Evolutionary conservation across 2,797 vertebrate genomes (phyloP).

Genomic region (Morus bassanus): DNA sequence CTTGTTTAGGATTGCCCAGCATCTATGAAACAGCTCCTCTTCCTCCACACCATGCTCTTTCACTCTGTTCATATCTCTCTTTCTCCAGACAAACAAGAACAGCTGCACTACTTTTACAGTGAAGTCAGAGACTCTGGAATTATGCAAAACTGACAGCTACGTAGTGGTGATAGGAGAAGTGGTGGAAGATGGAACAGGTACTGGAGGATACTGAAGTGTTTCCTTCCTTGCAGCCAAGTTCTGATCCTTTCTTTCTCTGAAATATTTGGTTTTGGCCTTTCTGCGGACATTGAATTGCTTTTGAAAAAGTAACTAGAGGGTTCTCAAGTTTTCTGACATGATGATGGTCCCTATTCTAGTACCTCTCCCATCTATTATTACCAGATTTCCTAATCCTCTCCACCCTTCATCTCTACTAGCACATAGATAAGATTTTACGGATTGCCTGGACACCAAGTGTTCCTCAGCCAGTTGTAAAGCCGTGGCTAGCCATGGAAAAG

Average conservation of each 20-base stretch:
- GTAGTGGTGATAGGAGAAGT: neutral
- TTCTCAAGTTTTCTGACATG: neutral
- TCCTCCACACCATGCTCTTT: neutral
- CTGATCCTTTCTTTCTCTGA: neutral
- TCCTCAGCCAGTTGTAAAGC: neutral
- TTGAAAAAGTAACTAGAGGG: neutral
- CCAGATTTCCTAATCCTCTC: neutral
- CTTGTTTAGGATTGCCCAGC: neutral
- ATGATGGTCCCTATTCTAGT: neutral
- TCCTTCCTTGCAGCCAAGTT: neutral
- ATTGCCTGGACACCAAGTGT: neutral
- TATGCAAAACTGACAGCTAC: fast-evolving
- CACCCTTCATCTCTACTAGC: neutral
- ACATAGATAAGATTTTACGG: neutral
- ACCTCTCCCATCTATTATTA: neutral
- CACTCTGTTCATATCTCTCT: neutral
- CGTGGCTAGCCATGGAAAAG: neutral
- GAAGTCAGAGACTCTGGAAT: neutral
- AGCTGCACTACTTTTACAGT: neutral
- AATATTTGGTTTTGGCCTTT: neutral
- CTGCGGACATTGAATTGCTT: neutral
- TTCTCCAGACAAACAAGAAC: neutral
- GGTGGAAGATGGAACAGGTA: conserved; percentile 44
- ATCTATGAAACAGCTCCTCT: neutral
- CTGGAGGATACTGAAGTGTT: neutral